Conservation (phyloP, 2,888 invertebrate genomes). For the Drosophila meridionalis region DNA sequence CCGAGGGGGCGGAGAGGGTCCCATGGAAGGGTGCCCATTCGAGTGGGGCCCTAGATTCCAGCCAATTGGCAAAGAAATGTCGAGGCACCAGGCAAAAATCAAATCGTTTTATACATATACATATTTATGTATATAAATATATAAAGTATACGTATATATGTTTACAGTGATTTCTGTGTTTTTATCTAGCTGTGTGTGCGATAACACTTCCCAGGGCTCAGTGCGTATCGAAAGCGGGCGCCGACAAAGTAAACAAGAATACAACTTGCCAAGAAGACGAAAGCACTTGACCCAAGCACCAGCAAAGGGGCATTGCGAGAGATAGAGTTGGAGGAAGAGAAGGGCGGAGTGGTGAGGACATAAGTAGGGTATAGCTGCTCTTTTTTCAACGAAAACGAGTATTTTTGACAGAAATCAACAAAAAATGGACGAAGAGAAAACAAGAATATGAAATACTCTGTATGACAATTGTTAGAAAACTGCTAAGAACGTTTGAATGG, state of each 20-base stretch:
- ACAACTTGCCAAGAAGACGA: conserved; percentile 31
- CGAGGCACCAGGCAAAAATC: conserved; percentile 17
- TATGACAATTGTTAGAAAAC: background rate
- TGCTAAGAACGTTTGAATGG: background rate
- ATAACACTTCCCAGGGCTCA: conserved; percentile 43
- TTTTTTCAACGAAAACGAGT: conserved; percentile 41
- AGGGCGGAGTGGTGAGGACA: background rate
- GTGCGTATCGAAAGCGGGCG: conserved; percentile 47
- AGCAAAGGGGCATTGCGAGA: background rate
- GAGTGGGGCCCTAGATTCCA: conserved; percentile 17
- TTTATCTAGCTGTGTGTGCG: conserved; percentile 46
- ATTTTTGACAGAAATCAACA: conserved; percentile 24
- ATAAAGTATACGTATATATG: conserved; percentile 17
- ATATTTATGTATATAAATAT: conserved; percentile 4
- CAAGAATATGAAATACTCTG: conserved; percentile 11
- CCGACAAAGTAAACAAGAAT: conserved; percentile 59
- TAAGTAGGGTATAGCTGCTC: conserved; percentile 1
- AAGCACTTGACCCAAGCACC: conserved; percentile 50
- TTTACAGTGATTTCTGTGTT: conserved; percentile 22
- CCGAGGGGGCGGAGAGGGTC: background rate
- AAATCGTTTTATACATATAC: conserved; percentile 2
- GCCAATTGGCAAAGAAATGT: conserved; percentile 10
- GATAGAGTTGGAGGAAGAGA: background rate
- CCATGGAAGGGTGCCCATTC: background rate
- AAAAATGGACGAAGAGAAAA: conserved; percentile 13